Evolutionary conservation across 2,797 vertebrate species (phyloP), one percentile per base, ranked within the genome.

Genomic region (Melanotaenia trifasciata): DNA sequence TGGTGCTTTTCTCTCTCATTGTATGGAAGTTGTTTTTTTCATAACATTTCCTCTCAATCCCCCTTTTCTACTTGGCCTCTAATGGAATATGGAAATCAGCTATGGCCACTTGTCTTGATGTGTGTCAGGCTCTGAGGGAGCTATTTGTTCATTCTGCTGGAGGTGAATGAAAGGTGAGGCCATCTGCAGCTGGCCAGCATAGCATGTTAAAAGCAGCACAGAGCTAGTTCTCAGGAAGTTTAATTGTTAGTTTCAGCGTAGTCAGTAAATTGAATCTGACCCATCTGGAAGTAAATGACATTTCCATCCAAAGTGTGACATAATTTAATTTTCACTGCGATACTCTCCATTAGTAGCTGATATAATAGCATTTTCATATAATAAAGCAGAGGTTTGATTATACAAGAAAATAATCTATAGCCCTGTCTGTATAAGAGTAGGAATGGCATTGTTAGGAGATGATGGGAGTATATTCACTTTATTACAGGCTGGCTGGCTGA

Each of bases 81-180:
- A 81, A 83, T 84, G 81, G 85, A 81, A 83, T 81, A 90, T 88
- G 89, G 83, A 87, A 88, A 89, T 84, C 75, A 71, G 83, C 58
- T 0, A 74, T 70, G 32, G 74, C 67, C 76, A 77, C 84, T 89
- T 84, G 78, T 85, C 84, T 83, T 78, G 66, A 59, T 85, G 78
- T 73, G 79, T 80, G 84, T 87, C 68, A 45, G 84, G 82, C 83
- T 80, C 73, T 79, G 9, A 35, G 84, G 79, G 82, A 83, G 80
- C 61, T 61, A 64, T 78, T 80, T 79, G 85, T 85, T 87, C 66
- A 0, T 56, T 83, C 74, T 74, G 56, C 30, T 54, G 8, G 79
- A 87, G 87, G 90, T 87, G 86, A 87, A 77, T 18, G 64, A 58
- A 86, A 83, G 80, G 89, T 90, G 91, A 91, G 67, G 80, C 86